These are phyloP conservation scores for Neosalanx taihuensis DNA, from an alignment of 2,797 vertebrate genomes.

Conservation along the genomic window DNA sequence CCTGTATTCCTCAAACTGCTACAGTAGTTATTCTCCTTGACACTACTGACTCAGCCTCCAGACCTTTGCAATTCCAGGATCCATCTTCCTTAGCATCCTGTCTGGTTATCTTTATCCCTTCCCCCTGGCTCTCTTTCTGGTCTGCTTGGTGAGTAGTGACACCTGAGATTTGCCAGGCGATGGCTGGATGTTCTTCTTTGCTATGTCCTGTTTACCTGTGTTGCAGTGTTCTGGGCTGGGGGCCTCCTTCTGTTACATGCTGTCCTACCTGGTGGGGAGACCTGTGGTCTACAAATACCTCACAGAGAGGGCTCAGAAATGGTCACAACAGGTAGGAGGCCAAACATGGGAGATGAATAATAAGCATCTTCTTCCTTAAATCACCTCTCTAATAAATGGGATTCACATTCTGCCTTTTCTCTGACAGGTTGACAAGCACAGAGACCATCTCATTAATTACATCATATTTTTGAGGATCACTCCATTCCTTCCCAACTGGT, in stretches of 20 bases:
- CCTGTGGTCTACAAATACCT: constrained; percentile 96
- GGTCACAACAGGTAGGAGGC: constrained; percentile 93
- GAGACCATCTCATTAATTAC: constrained; percentile 98
- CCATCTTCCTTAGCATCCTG: constrained; percentile 98
- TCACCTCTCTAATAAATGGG: neutral
- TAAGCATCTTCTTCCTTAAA: neutral
- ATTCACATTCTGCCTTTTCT: constrained; percentile 6
- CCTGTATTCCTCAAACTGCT: neutral
- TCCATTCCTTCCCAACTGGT: constrained; percentile 98
- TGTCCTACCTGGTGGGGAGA: constrained; percentile 94
- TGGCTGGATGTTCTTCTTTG: neutral
- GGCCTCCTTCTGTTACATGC: constrained; percentile 96
- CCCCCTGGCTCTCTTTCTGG: constrained; percentile 93
- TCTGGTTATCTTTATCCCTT: constrained; percentile 98
- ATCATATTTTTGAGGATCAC: constrained; percentile 99
- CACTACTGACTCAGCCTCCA: constrained; percentile 80
- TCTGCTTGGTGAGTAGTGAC: constrained; percentile 91
- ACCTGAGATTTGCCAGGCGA: neutral
- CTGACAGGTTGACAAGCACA: constrained; percentile 91
- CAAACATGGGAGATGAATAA: neutral
- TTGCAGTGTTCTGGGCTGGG: constrained; percentile 94
- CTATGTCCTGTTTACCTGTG: constrained; percentile 1
- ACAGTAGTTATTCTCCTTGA: constrained; percentile 69
- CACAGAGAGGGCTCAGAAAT: constrained; percentile 92
- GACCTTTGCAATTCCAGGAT: constrained; percentile 98